These are phyloP conservation scores for Ommatoiulus sabulosus DNA, from an alignment of 2,888 invertebrate genomes.

Conservation along the genomic window DNA sequence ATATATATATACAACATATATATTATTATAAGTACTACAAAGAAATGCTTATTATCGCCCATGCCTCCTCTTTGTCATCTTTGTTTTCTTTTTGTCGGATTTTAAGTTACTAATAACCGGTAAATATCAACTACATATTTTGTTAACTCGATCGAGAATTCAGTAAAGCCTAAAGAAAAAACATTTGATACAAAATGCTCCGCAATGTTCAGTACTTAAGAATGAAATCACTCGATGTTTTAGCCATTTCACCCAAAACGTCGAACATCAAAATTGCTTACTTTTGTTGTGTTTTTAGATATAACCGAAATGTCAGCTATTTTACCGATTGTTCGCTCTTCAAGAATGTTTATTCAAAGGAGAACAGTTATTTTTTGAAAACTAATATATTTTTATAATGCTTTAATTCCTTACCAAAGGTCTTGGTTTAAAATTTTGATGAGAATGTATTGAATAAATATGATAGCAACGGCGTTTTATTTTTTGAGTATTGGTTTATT, in stretches of 20 bases:
- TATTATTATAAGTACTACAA: neutral
- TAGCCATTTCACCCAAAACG: neutral
- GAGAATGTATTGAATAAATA: neutral
- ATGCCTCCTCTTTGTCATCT: neutral
- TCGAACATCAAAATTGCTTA: neutral
- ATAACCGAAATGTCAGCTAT: neutral
- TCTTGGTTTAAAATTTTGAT: neutral
- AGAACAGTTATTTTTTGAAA: constrained; percentile 8
- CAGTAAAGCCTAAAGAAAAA: neutral
- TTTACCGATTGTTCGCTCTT: neutral
- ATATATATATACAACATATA: neutral
- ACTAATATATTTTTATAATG: constrained; percentile 36
- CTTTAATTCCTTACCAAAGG: constrained; percentile 22
- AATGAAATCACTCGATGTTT: neutral
- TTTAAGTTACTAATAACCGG: constrained; percentile 17
- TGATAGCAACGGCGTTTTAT: neutral
- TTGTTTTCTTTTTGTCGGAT: neutral
- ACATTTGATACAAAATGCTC: neutral
- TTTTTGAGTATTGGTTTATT: neutral
- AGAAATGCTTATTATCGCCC: neutral
- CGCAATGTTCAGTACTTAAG: neutral
- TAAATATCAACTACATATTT: neutral
- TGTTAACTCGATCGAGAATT: neutral
- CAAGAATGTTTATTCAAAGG: neutral
- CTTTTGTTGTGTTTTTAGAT: neutral